phyloP scores from a whole-genome alignment of 2,113 vertebrate genomes.

The Anoplopoma fimbria region DNA sequence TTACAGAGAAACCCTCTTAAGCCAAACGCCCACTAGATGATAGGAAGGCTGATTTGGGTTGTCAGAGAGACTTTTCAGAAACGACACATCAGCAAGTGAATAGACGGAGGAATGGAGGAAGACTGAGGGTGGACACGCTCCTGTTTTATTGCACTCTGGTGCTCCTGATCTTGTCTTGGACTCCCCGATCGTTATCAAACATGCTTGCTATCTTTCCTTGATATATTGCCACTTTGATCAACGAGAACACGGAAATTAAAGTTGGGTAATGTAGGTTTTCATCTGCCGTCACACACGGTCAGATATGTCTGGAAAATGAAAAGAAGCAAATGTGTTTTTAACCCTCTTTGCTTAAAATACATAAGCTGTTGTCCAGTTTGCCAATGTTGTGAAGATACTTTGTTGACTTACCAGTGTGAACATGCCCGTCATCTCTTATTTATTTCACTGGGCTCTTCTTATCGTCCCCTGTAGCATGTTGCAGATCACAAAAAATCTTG shows the following conservation, averaged over 20 bases:
- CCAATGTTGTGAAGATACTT: background rate
- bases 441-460: constrained; percentile 1
- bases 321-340: constrained; percentile 4
- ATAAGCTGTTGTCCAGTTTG: constrained; percentile 10
- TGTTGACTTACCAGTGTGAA: constrained; percentile 1
- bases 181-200: constrained; percentile 13
- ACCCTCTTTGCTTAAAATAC: constrained; percentile 15
- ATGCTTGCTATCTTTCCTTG: background rate
- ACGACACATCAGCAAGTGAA: background rate
- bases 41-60: background rate
- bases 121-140: background rate
- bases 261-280: constrained; percentile 16
- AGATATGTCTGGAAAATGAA: constrained; percentile 13
- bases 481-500: constrained; percentile 8
- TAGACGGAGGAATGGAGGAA: constrained; percentile 7
- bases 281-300: background rate
- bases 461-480: background rate
- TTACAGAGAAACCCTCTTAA: constrained; percentile 55
- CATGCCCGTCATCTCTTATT: constrained; percentile 19
- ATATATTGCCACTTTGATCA: background rate
- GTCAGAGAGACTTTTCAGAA: constrained; percentile 10
- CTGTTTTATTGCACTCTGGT: constrained; percentile 4
- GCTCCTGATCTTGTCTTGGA: constrained; percentile 24
- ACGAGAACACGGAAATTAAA: constrained; percentile 46
- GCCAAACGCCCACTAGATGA: constrained; percentile 7